Conservation (phyloP, 2,113 vertebrate species). For the Chauna torquata region DNA sequence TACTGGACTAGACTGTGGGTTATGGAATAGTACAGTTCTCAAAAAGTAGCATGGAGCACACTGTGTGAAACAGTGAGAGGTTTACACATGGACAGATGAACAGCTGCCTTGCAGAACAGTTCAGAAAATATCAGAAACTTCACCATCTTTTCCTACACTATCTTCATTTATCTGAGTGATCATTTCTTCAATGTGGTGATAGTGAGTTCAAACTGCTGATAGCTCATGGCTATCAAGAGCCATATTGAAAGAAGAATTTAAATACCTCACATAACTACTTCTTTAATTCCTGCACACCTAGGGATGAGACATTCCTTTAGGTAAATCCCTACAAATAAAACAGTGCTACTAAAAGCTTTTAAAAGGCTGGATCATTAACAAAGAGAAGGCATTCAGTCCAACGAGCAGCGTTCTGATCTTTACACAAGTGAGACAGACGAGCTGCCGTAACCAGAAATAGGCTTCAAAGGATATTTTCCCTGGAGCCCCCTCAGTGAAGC, state of each 20-base stretch:
- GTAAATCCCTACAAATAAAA: background rate
- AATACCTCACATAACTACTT: background rate
- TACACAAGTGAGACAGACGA: background rate
- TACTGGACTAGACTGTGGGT: background rate
- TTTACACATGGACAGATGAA: background rate
- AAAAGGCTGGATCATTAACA: fast-evolving
- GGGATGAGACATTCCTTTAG: background rate
- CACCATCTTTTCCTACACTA: background rate
- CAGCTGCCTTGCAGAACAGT: background rate
- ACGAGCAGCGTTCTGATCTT: background rate
- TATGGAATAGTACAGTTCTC: background rate
- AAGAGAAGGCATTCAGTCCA: background rate
- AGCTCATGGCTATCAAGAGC: background rate
- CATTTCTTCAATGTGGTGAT: background rate
- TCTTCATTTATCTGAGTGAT: background rate
- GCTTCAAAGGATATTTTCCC: constrained; percentile 38
- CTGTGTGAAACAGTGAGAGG: background rate
- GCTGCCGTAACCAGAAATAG: constrained; percentile 37
- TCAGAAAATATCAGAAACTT: background rate
- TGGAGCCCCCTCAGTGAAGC: background rate
- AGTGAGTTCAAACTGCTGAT: background rate
- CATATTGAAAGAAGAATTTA: background rate
- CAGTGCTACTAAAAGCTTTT: background rate
- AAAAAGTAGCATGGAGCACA: background rate
- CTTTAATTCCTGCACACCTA: background rate